A percentile compares a stretch with the other conserved stretches of the same genome.
These are phyloP conservation scores for Numenius arquata DNA, from an alignment of 2,113 vertebrate species.

Conservation along the genomic window DNA sequence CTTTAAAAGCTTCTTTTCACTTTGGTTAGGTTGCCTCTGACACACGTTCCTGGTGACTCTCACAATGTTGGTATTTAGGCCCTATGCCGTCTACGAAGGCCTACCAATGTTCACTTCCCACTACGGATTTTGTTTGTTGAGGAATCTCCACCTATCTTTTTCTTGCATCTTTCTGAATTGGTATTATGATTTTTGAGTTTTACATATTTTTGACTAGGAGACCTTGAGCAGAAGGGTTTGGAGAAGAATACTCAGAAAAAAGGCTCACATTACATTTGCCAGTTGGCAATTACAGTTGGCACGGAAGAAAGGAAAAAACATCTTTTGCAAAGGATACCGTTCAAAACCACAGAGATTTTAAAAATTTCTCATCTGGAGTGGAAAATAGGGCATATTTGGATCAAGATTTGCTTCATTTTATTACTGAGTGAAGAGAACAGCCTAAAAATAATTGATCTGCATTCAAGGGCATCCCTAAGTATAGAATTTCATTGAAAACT, in stretches of 20 bases:
- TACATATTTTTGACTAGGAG: background rate
- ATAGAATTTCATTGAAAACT: background rate
- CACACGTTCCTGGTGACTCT: background rate
- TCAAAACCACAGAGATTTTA: background rate
- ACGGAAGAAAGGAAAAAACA: background rate
- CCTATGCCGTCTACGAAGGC: background rate
- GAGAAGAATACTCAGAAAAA: background rate
- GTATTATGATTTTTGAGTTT: background rate
- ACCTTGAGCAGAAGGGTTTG: background rate
- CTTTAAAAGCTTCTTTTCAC: background rate
- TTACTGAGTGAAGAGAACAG: background rate
- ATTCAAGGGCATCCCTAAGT: background rate
- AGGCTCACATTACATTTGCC: background rate
- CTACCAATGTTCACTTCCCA: background rate
- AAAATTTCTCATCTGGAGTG: background rate
- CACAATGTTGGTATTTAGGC: background rate
- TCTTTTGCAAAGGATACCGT: background rate
- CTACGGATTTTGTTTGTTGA: background rate
- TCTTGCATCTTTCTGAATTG: background rate
- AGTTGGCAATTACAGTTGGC: background rate
- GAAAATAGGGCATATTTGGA: background rate
- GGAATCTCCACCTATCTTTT: background rate
- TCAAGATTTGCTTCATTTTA: background rate
- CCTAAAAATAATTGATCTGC: background rate
- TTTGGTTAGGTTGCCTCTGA: background rate